Evolutionary conservation across 2,113 vertebrate species (phyloP).

Genomic region (Myiopsitta monachus): DNA sequence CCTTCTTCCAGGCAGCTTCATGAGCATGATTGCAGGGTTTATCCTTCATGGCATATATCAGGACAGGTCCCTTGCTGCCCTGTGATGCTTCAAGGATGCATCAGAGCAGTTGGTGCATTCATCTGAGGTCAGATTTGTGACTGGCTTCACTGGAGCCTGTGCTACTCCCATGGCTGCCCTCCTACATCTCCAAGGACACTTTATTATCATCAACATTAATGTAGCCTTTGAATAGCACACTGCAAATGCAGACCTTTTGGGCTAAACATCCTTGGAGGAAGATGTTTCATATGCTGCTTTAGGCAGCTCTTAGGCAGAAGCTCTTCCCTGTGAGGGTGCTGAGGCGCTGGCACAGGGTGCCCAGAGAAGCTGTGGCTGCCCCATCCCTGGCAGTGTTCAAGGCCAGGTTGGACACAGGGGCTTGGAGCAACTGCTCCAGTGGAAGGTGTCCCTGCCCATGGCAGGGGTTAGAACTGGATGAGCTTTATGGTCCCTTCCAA

Average conservation of each 20-base stretch:
- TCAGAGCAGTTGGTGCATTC: not conserved
- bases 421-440: not conserved
- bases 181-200: not conserved
- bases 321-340: no score
- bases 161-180: not conserved
- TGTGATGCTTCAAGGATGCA: fast-evolving
- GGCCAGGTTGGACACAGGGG: not conserved
- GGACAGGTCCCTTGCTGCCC: not conserved
- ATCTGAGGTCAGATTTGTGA: not conserved
- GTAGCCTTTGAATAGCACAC: not conserved
- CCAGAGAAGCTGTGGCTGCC: no score
- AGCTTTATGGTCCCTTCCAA: not conserved
- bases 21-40: not conserved
- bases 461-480: not conserved
- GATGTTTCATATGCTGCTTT: not conserved
- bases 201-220: not conserved
- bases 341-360: no score
- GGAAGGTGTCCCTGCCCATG: not conserved
- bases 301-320: no score
- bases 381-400: no score
- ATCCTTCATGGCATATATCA: not conserved
- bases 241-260: not conserved
- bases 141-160: not conserved
- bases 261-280: not conserved
- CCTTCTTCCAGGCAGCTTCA: not conserved